Base-by-base conservation (phyloP, 1,140 invertebrate species). In the Ectropis grisescens region DNA sequence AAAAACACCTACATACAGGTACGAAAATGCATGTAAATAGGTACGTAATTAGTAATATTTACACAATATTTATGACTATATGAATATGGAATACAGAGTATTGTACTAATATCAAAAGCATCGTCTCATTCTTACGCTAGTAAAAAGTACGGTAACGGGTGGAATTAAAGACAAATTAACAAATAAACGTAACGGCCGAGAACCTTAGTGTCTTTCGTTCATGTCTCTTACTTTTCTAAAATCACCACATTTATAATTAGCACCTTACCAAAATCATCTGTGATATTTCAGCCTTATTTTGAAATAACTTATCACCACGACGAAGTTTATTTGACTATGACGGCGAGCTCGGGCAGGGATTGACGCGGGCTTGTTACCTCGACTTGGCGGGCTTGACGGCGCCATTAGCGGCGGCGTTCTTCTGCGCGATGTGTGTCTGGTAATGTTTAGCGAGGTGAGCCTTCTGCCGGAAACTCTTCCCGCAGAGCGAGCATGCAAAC, bases 381-480 rank as follows among this genome's bases (percentile, higher is more conserved):
- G 78, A 71, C 56, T 83, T 83, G 27, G 52, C 67, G 25, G 82
- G 61, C 40, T 83, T 83, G 12, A 71, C 59, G 10, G 69, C 60
- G 28, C 82, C 82, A 36, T 78, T 78, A 14, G 82, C 80, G 12
- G 80, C 75, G 12, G 78, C 74, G 24, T 86, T 89, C 58, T 91
- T 91, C 60, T 92, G 90, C 5, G 91, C 90, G 39, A 93, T 90
- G 76, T 98, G 96, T 11, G 96, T 98, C 76, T 97, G 94, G 71
- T 98, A 96, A 78, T 98, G 96, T 72, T 98, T 98, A 34, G 96
- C 96, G 33, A 98, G 86, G 69, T 98, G 97, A 0, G 96, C 96
- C 72, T 98, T 98, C 75, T 98, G 97, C 10, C 96, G 87, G 81
- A 96, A 96, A 50, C 91, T 94, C 64, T 95, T 96, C 28, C 92